Percentiles rank a stretch among this genome's conserved stretches.
Conservation (phyloP, 2,113 vertebrate species). For the Sapayoa aenigma region DNA sequence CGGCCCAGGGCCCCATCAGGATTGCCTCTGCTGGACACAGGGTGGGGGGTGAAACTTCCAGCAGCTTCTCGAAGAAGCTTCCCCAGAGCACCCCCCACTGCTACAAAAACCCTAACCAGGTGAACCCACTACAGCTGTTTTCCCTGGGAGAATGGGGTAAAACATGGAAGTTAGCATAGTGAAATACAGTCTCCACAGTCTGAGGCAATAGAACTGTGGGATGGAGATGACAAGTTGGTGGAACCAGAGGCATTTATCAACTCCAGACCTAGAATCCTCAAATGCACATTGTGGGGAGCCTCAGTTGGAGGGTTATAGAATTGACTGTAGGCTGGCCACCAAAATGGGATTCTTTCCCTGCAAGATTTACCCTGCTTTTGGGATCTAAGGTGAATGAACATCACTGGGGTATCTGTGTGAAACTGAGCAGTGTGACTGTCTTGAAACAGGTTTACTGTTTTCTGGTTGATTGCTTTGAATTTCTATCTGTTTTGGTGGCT, state of each 20-base stretch:
- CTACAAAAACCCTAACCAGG: too few species aligned
- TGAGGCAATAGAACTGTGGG: neutral
- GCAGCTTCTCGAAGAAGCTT: too few species aligned
- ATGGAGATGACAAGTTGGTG: neutral
- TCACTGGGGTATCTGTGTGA: too few species aligned
- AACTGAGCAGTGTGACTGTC: neutral
- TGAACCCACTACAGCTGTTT: too few species aligned
- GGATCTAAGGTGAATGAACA: neutral
- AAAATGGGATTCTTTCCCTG: neutral
- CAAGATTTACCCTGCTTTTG: neutral
- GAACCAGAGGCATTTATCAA: neutral
- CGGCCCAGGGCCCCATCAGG: too few species aligned
- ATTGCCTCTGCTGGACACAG: too few species aligned
- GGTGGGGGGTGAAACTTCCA: too few species aligned
- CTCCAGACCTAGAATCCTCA: neutral
- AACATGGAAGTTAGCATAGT: neutral
- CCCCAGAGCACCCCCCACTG: too few species aligned
- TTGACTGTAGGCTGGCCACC: neutral
- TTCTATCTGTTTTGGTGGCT: neutral
- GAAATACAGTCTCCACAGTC: neutral
- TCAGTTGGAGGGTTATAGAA: neutral
- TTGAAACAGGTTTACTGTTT: neutral
- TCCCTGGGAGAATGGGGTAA: neutral
- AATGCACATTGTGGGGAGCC: neutral
- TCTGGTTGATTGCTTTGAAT: neutral